Conservation (phyloP, 2,797 vertebrate species). For the Hipposideros larvatus region DNA sequence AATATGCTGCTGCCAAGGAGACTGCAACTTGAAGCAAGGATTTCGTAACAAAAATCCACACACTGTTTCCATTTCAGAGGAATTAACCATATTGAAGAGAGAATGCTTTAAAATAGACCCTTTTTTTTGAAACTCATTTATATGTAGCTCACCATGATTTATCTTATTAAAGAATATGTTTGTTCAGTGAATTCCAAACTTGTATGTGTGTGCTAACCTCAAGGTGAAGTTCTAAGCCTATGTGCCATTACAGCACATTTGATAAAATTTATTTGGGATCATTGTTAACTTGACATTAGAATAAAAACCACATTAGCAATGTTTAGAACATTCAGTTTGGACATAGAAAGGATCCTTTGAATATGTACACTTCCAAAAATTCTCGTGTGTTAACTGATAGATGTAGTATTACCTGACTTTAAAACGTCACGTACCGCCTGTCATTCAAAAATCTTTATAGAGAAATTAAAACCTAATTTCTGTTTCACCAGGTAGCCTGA, state of each 20-base stretch:
- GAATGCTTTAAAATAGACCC: slow-evolving; percentile 83
- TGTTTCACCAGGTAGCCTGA: not conserved
- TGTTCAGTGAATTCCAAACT: slow-evolving; percentile 47
- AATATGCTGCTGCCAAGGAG: slow-evolving; percentile 86
- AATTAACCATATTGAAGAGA: slow-evolving; percentile 82
- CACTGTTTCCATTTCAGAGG: slow-evolving; percentile 77
- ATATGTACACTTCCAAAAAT: slow-evolving; percentile 46
- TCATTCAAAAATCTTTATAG: slow-evolving; percentile 17
- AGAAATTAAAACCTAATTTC: slow-evolving; percentile 27
- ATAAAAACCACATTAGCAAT: not conserved
- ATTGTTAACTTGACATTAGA: slow-evolving; percentile 51
- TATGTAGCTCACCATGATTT: slow-evolving; percentile 23
- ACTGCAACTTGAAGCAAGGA: slow-evolving; percentile 81
- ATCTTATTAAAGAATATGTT: slow-evolving; percentile 34
- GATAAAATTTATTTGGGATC: slow-evolving; percentile 39
- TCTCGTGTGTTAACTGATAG: not conserved
- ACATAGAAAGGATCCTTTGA: slow-evolving; percentile 27
- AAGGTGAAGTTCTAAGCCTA: slow-evolving; percentile 12
- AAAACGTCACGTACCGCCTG: slow-evolving; percentile 30
- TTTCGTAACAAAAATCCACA: slow-evolving; percentile 80
- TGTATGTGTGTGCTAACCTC: slow-evolving; percentile 49
- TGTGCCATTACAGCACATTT: slow-evolving; percentile 46
- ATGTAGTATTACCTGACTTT: slow-evolving; percentile 55
- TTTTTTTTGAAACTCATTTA: slow-evolving; percentile 63
- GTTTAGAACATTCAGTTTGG: slow-evolving; percentile 38